A percentile compares a stretch with the other conserved stretches of the same genome.
Conservation (phyloP, 2,797 vertebrate genomes). For the Sebastes steindachneri region DNA sequence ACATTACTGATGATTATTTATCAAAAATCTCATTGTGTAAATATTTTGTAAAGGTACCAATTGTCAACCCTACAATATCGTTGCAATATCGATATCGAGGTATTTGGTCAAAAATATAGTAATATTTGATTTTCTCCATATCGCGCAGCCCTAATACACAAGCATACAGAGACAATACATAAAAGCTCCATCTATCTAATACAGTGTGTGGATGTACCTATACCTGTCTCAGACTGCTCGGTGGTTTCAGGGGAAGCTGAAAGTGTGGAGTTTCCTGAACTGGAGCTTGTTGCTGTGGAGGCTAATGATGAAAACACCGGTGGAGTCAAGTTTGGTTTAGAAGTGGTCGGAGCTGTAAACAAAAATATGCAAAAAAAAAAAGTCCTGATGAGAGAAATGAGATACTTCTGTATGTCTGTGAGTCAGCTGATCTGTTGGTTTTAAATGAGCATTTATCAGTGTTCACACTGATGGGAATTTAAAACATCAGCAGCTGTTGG, state of each 20-base stretch:
- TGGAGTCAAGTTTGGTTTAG: accelerated
- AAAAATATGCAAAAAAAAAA: accelerated
- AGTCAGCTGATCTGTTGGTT: neutral
- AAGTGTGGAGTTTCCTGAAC: no score
- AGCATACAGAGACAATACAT: no score
- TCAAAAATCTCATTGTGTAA: no score
- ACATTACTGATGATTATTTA: no score
- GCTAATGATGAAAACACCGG: neutral
- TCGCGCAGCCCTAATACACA: no score
- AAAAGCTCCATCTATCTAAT: neutral
- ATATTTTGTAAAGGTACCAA: accelerated
- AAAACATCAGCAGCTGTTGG: neutral
- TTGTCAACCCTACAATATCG: accelerated
- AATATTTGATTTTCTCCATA: no score
- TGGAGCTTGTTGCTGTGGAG: no score
- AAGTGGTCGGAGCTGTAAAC: neutral
- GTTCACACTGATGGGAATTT: accelerated
- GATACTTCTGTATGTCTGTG: neutral
- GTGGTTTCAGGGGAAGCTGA: no score
- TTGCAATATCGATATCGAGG: no score
- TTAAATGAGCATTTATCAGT: neutral
- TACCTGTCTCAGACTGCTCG: no score
- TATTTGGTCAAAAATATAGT: accelerated
- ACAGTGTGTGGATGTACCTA: neutral
- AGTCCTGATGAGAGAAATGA: neutral